Conservation (phyloP, 2,113 vertebrate genomes). For the Urocolius indicus region DNA sequence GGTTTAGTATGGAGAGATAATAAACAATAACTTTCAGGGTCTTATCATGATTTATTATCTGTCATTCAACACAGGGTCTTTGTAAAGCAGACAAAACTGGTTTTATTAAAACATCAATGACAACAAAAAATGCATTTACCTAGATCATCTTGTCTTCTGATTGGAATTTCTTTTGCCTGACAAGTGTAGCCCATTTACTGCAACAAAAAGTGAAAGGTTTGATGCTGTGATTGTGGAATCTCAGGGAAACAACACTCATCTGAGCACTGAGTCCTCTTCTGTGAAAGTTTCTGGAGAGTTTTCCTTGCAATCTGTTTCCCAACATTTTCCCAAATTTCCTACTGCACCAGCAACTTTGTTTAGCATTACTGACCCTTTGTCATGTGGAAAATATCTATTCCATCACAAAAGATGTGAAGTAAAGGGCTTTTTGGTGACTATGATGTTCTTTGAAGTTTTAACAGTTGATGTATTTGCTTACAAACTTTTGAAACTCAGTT, state of each 20-base stretch:
- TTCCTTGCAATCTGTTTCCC: not conserved
- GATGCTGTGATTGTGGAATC: not conserved
- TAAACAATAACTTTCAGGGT: constrained; percentile 34
- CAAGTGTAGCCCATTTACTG: not conserved
- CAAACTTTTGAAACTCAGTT: not conserved
- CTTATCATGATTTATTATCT: constrained; percentile 10
- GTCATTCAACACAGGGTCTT: constrained; percentile 24
- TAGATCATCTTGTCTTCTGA: not conserved
- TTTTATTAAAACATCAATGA: not conserved
- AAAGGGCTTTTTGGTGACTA: not conserved
- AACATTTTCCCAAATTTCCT: not conserved
- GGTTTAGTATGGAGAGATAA: constrained; percentile 24
- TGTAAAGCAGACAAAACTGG: not conserved
- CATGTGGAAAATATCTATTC: not conserved
- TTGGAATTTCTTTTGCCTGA: not conserved
- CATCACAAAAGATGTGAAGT: not conserved
- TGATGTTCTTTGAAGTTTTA: not conserved
- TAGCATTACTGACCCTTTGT: not conserved
- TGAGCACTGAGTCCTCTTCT: not conserved
- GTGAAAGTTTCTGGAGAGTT: not conserved
- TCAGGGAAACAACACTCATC: not conserved
- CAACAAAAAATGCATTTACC: not conserved
- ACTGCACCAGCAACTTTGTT: not conserved
- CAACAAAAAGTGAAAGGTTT: not conserved
- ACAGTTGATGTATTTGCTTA: not conserved